Evolutionary conservation across 2,888 invertebrate genomes (phyloP), one percentile per base, ranked within the genome.

Genomic region (Osedax frankpressi): DNA sequence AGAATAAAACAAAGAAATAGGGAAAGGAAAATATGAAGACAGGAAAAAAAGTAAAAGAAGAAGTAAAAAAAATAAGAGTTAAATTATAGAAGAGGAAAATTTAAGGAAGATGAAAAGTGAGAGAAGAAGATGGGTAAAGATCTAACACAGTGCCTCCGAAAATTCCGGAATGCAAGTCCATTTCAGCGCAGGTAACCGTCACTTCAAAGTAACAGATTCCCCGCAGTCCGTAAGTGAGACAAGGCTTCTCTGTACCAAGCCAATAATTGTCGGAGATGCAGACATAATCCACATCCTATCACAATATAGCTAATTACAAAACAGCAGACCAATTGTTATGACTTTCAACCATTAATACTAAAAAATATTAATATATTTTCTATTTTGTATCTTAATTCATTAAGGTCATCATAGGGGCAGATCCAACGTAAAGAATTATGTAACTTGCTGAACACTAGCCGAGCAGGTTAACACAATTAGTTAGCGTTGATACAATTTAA

Each of bases 201-300:
- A 94, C 81, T 80, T 89, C 89, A 84, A 93, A 98, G 85, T 96
- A 96, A 82, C 92, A 92, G 75, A 94, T 88, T 24, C 97, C 97
- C 78, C 95, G 88, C 14, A 98, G 87, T 2, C 97, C 97, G 85
- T 97, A 97, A 0, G 96, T 96, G 75, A 98, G 89, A 83, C 97
- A 97, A 0, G 98, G 97, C 82, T 93, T 94, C n/a, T 89, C 90
- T 76, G 91, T 94, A 1, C 97, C 96, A 75, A 98, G 86, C 97
- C 97, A 98, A 84, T 97, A 98, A 86, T 96, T 98, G 84, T 98
- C 97, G 27, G 95, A 95, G 82, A 98, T 96, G 84, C 96, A 96
- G 24, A 95, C 93, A 86, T 89, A 96, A 84, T 97, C 95, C 0
- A 93, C 90, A 81, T 89, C 84, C 81, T 86, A 77, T n/a, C 77